Conservation (phyloP, 2,113 vertebrate species). For the Festucalex cinctus region DNA sequence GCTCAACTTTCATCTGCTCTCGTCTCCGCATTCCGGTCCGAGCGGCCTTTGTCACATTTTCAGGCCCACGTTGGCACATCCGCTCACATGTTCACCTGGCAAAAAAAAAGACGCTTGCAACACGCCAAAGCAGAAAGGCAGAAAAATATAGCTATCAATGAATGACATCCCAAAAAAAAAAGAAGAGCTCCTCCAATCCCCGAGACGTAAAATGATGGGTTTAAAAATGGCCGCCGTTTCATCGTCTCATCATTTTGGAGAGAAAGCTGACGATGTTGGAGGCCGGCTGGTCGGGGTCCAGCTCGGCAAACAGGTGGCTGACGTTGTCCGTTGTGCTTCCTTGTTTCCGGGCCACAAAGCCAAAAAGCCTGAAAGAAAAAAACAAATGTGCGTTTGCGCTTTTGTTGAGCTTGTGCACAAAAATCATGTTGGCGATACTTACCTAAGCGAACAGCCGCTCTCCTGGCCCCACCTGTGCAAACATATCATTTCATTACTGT, state of each 20-base stretch:
- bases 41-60: slow-evolving; percentile 70
- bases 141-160: slow-evolving; percentile 43
- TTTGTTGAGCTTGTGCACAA: background rate
- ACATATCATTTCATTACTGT: background rate
- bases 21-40: slow-evolving; percentile 23
- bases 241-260: slow-evolving; percentile 94
- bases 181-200: slow-evolving; percentile 40
- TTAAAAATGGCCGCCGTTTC: slow-evolving; percentile 62
- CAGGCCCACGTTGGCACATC: slow-evolving; percentile 71
- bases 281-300: slow-evolving; percentile 89
- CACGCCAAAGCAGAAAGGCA: slow-evolving; percentile 52
- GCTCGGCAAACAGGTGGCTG: slow-evolving; percentile 95
- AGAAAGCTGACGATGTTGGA: slow-evolving; percentile 91
- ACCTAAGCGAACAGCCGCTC: slow-evolving; percentile 78
- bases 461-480: slow-evolving; percentile 78
- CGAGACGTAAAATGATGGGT: slow-evolving; percentile 35
- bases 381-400: background rate
- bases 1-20: slow-evolving; percentile 41
- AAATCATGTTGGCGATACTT: slow-evolving; percentile 34
- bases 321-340: slow-evolving; percentile 97
- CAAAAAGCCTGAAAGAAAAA: slow-evolving; percentile 80
- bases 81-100: slow-evolving; percentile 75
- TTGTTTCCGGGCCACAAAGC: slow-evolving; percentile 95
- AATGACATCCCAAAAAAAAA: slow-evolving; percentile 11
- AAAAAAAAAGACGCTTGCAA: slow-evolving; percentile 26